Base-by-base conservation (phyloP, 2,888 invertebrate species). In the Junonia oenone region DNA sequence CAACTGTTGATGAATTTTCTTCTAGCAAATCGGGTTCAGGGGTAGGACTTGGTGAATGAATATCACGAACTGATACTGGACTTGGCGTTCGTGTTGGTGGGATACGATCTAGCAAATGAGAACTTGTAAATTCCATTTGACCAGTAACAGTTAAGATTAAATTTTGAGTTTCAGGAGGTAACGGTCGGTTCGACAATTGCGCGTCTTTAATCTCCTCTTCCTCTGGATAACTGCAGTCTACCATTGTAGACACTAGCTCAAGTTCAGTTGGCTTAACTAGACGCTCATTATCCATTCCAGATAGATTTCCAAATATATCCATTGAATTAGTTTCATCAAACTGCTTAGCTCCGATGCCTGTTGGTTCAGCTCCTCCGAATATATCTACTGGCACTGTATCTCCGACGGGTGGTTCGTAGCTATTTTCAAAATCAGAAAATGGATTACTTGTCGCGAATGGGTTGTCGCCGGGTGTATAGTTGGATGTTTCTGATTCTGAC, bases 71-170 rank as follows among this genome's bases (percentile, higher is more conserved):
- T 8, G 96, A 94, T 0, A 96, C 95, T 0, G 97, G 97, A 77
- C 96, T 97, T 0, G 97, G 97, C 0, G 96, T 96, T 63, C 97
- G 92, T 0, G 96, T 97, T 4, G 94, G 95, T 50, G 96, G 95
- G 59, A 97, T 93, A 58, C 96, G 93, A 66, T 96, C 96, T 54
- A 97, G 81, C 51, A 97, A 84, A 72, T 96, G 95, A 2, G 95
- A 94, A 67, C 97, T 97, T 0, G 96, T 95, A 48, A 96, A 95
- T 72, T 97, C 96, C 93, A 97, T 93, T 54, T 96, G 96, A 1
- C 96, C 97, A 33, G 97, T 96, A 0, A 97, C 97, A 29, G 95
- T 95, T 64, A 95, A 91, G 46, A 97, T 94, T 17, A 97, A 87
- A 72, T 96, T 96, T 84, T 97, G 96, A 0, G 97, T 97, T 78